Base-by-base conservation (phyloP, 2,113 vertebrate species). In the Gadus macrocephalus region DNA sequence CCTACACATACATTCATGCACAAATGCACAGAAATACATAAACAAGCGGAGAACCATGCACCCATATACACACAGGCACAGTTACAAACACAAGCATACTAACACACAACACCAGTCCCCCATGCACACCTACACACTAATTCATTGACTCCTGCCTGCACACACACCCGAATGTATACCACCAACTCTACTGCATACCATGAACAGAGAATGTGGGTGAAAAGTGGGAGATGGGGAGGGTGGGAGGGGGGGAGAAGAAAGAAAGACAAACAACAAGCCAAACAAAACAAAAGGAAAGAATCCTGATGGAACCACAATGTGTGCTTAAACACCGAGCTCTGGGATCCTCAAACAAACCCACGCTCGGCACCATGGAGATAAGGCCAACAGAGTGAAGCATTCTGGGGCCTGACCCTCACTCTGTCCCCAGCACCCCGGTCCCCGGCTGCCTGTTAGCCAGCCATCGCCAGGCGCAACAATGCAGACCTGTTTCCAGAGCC, bases 261-360 rank as follows among this genome's bases (percentile, higher is more conserved):
- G 38, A n/a, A 16, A 49, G 16, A 28, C n/a, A 12, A 28, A 25
- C 42, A 22, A 55, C 28, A 15, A 15, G 71, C n/a, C 35, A 27
- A 15, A 62, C 38, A 22, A 22, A 22, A 53, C 19, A 1, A 20
- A 53, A 70, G 59, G 69, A 9, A 67, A 70, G 61, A 67, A 67
- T 91, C 78, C 0, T 85, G 90, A 82, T 73, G 88, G 79, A 72
- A 89, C 75, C 67, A 94, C 92, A 95, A 94, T 92, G 83, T 69
- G 1, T 81, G 90, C 85, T 89, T 89, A 90, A 92, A 92, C 88
- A 92, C 84, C 0, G 27, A 91, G 90, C 81, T 94, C 96, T 98
- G 96, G 95, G 96, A 98, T 98, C 94, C 90, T 93, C 94, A 98
- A 97, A 98, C 91, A 98, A 95, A 94, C 92, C 86, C 78, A 12